These are phyloP conservation scores for Danio jaintianensis DNA, from an alignment of 2,797 vertebrate species.

Conservation along the genomic window DNA sequence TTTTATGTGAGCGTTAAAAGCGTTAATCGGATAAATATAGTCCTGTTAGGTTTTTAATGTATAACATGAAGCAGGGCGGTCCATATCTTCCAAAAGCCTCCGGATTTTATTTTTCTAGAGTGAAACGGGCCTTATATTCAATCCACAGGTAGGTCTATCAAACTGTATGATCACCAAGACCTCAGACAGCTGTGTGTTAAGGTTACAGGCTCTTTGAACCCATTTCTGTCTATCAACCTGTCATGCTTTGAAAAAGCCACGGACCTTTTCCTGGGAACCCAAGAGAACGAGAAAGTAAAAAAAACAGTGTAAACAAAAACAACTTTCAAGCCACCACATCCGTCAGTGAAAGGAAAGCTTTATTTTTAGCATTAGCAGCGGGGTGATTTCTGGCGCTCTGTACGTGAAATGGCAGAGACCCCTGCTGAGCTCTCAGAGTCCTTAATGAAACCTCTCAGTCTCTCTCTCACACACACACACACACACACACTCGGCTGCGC, in stretches of 20 bases:
- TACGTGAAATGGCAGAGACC: constrained; percentile 38
- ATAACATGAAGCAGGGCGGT: background rate
- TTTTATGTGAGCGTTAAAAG: background rate
- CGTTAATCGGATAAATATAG: background rate
- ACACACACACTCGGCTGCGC: constrained; percentile 22
- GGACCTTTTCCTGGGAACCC: constrained; percentile 22
- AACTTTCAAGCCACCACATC: constrained; percentile 34
- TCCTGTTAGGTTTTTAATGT: background rate
- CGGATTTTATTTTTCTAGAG: background rate
- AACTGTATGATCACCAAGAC: background rate
- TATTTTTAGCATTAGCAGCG: constrained; percentile 48
- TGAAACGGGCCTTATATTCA: background rate
- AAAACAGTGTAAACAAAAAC: constrained; percentile 31
- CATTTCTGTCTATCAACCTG: constrained; percentile 4
- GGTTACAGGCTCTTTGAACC: constrained; percentile 18
- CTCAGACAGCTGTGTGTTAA: constrained; percentile 27
- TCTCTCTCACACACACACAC: too few relatives aligned
- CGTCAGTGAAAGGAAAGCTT: constrained; percentile 16
- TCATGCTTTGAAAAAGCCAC: constrained; percentile 24
- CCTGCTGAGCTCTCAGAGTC: constrained; percentile 40
- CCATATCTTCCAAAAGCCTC: background rate
- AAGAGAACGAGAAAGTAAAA: background rate
- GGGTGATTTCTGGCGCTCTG: constrained; percentile 26
- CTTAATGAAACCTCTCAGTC: constrained; percentile 48
- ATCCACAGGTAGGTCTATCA: constrained; percentile 6